A percentile compares a stretch with the other conserved stretches of the same genome.
phyloP scores from a whole-genome alignment of 2,113 vertebrate genomes.

The Sebastes schlegelii region DNA sequence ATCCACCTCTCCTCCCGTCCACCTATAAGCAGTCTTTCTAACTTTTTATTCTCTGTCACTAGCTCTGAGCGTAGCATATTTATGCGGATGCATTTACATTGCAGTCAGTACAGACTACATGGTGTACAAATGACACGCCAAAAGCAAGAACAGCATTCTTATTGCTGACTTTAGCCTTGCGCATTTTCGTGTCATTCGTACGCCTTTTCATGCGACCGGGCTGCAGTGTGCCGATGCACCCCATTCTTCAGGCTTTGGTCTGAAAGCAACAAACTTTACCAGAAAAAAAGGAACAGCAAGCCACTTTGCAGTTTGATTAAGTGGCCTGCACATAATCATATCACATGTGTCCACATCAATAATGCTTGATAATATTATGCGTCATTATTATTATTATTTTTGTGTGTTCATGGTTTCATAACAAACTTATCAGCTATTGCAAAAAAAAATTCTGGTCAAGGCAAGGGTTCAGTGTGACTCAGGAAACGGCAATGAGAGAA shows the following conservation, averaged over 20 bases:
- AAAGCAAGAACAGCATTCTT: too few species aligned
- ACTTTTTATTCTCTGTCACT: too few species aligned
- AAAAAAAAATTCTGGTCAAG: background rate
- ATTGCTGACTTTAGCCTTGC: too few species aligned
- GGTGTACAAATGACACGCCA: too few species aligned
- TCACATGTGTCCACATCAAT: background rate
- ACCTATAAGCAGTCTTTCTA: too few species aligned
- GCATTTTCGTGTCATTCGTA: too few species aligned
- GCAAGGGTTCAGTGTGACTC: conserved; percentile 26
- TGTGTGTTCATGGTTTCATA: conserved; percentile 8
- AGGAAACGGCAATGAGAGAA: conserved; percentile 34
- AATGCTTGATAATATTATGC: background rate
- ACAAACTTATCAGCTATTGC: background rate
- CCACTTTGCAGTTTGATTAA: background rate
- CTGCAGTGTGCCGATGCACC: background rate
- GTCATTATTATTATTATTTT: background rate
- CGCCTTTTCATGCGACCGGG: too few species aligned
- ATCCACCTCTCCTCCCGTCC: too few species aligned
- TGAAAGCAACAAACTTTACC: background rate
- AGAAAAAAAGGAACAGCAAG: background rate
- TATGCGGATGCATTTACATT: too few species aligned
- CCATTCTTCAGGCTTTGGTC: background rate
- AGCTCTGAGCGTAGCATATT: too few species aligned
- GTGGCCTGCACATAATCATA: background rate
- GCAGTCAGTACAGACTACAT: too few species aligned